Evolutionary conservation across 2,113 vertebrate species (phyloP).

Genomic region (Leptocoma aspasia): DNA sequence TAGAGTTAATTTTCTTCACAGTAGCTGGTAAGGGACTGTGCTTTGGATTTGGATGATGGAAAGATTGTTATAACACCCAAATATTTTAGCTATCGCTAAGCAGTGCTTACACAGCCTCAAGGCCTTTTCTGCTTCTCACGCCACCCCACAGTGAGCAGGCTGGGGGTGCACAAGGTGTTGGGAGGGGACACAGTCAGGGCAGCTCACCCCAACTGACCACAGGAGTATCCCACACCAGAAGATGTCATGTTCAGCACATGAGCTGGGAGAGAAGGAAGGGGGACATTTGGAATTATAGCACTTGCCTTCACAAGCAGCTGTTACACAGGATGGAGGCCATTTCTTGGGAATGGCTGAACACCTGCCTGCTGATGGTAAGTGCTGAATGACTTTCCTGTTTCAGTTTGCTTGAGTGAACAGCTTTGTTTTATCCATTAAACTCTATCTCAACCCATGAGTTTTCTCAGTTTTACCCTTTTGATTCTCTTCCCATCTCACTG

Average conservation of each 20-base stretch:
- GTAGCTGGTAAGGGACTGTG: not conserved
- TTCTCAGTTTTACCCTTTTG: not conserved
- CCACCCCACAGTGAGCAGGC: not conserved
- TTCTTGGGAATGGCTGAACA: not conserved
- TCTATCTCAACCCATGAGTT: not conserved
- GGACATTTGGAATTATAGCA: not conserved
- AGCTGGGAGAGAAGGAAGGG: not conserved
- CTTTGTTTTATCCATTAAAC: not conserved
- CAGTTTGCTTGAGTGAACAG: not conserved
- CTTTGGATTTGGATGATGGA: not conserved
- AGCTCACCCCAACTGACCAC: not conserved
- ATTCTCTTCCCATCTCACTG: not conserved
- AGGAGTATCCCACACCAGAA: rapidly evolving
- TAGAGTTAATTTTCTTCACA: not conserved
- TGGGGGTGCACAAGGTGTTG: not conserved
- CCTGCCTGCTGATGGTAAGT: not conserved
- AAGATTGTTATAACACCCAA: not conserved
- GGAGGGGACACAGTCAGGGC: not conserved
- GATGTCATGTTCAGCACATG: not conserved
- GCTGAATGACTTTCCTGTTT: not conserved
- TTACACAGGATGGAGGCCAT: not conserved
- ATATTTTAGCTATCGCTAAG: not conserved
- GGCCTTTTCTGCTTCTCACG: not conserved
- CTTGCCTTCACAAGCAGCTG: not conserved
- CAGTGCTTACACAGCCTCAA: not conserved